Evolutionary conservation across 2,888 invertebrate genomes (phyloP).

Genomic region (Parnassius glacialis): DNA sequence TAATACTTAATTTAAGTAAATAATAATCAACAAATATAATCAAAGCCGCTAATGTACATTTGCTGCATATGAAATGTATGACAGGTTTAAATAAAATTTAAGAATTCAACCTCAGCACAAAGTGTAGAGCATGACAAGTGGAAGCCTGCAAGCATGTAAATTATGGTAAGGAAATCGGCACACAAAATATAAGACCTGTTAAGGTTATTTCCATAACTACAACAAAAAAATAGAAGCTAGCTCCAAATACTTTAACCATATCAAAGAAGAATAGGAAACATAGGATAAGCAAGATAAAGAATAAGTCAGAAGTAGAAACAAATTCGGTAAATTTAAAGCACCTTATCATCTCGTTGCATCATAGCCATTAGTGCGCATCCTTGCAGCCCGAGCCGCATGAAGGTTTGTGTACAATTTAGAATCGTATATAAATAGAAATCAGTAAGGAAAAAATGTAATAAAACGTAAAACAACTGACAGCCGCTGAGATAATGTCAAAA

Average conservation of each 20-base stretch:
- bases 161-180: not conserved
- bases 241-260: not conserved
- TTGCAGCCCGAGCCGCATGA: constrained; percentile 66
- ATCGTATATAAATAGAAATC: constrained; percentile 37
- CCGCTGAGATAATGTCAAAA: constrained; percentile 65
- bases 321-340: constrained; percentile 41
- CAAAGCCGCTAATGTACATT: too few species aligned
- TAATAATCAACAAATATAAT: too few species aligned
- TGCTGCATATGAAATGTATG: too few species aligned
- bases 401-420: constrained; percentile 46
- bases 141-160: not conserved
- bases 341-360: constrained; percentile 80
- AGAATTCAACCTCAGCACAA: too few species aligned
- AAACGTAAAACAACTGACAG: constrained; percentile 80
- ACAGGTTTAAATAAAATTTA: too few species aligned
- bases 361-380: constrained; percentile 65
- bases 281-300: constrained; percentile 33
- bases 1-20: too few species aligned
- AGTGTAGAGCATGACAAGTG: too few species aligned
- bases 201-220: constrained; percentile 47
- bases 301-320: constrained; percentile 36
- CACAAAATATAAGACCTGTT: constrained; percentile 28
- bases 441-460: constrained; percentile 43
- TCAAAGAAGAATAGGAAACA: constrained; percentile 31
- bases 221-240: constrained; percentile 10